Conservation (phyloP, 2,113 vertebrate species). For the Prolemur simus region DNA sequence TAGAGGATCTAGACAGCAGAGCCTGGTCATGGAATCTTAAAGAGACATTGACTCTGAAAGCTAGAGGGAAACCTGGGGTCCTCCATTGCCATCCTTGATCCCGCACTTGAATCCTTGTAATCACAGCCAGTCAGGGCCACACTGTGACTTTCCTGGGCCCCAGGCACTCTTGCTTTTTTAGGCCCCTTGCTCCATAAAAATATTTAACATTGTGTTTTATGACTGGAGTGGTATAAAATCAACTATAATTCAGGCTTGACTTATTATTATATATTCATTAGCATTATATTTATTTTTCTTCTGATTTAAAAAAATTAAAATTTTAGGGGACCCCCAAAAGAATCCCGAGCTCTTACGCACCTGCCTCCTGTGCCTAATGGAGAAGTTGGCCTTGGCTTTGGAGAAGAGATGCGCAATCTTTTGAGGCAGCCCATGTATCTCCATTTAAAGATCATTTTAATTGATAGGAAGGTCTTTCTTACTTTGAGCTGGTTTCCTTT, state of each 20-base stretch:
- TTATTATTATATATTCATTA: neutral
- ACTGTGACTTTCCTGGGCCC: neutral
- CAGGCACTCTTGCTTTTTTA: neutral
- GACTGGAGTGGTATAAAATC: neutral
- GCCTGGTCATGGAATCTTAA: neutral
- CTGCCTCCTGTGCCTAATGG: neutral
- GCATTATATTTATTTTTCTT: neutral
- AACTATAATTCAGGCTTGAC: neutral
- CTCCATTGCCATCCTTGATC: neutral
- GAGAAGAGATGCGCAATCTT: neutral
- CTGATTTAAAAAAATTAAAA: slow-evolving; percentile 32
- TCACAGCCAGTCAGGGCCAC: neutral
- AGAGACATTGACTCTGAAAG: neutral
- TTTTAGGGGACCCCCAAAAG: neutral
- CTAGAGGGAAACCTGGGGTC: neutral
- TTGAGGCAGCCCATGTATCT: neutral
- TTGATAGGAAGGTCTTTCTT: neutral
- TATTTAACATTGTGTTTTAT: slow-evolving; percentile 12
- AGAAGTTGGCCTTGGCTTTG: neutral
- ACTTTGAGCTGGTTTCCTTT: slow-evolving; percentile 13
- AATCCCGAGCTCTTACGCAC: neutral
- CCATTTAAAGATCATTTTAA: neutral
- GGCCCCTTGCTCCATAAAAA: neutral
- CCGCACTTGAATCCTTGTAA: neutral
- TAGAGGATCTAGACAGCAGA: neutral